These are phyloP conservation scores for Drosophila erecta DNA, from an alignment of 1,140 invertebrate genomes.

Conservation along the genomic window DNA sequence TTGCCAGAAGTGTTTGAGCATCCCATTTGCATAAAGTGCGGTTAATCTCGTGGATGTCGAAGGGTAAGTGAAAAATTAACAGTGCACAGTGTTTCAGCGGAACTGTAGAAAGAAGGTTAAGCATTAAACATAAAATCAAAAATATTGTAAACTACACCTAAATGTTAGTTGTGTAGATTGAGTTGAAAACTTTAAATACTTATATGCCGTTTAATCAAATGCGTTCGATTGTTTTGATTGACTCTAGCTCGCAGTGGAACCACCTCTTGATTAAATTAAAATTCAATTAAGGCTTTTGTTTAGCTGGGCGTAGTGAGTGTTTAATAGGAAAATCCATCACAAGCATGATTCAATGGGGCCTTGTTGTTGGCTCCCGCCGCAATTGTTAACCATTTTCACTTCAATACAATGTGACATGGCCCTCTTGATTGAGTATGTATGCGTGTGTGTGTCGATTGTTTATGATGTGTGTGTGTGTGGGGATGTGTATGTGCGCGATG, in stretches of 20 bases:
- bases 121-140: too few relatives aligned
- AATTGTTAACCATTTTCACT: constrained; percentile 81
- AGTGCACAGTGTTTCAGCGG: neutral
- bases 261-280: constrained; percentile 52
- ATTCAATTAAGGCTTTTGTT: constrained; percentile 60
- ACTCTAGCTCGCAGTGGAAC: constrained; percentile 5
- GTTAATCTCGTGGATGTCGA: constrained; percentile 30
- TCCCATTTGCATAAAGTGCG: constrained; percentile 37
- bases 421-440: constrained; percentile 19
- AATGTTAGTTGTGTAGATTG: neutral
- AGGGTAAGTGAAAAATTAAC: constrained; percentile 23
- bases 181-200: too few relatives aligned
- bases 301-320: constrained; percentile 31
- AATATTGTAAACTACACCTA: too few relatives aligned
- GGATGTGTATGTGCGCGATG: constrained; percentile 9
- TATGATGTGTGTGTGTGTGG: constrained; percentile 41
- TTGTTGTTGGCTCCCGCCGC: constrained; percentile 59
- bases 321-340: constrained; percentile 60
- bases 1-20: constrained; percentile 35
- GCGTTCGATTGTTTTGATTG: neutral
- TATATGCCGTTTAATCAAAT: neutral
- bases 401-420: constrained; percentile 72
- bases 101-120: neutral
- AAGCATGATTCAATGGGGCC: constrained; percentile 46
- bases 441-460: constrained; percentile 31